These are phyloP conservation scores for Agrypnus murinus DNA, from an alignment of 2,888 invertebrate genomes.

Conservation along the genomic window DNA sequence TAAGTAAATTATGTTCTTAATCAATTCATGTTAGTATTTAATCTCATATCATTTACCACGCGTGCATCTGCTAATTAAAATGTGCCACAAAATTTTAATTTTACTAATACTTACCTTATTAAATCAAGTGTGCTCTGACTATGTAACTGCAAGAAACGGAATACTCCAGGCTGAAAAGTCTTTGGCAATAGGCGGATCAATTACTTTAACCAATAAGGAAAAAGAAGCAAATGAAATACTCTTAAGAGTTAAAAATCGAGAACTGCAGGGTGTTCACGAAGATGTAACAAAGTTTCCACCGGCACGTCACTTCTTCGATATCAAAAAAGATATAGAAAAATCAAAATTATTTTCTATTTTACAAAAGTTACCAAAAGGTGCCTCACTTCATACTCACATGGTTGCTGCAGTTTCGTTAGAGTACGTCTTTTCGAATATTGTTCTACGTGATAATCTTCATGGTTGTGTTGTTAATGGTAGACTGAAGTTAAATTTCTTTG, in stretches of 20 bases:
- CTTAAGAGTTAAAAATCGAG: slow-evolving; percentile 52
- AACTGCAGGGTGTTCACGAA: slow-evolving; percentile 45
- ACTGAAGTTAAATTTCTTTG: slow-evolving; percentile 67
- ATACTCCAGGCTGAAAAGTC: slow-evolving; percentile 50
- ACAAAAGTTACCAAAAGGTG: slow-evolving; percentile 82
- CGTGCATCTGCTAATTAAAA: too few relatives aligned
- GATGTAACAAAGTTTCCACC: slow-evolving; percentile 72
- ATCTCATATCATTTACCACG: too few relatives aligned
- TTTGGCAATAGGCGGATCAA: slow-evolving; percentile 47
- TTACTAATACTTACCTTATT: not conserved
- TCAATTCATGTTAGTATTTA: too few relatives aligned
- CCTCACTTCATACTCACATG: slow-evolving; percentile 80
- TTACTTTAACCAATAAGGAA: slow-evolving; percentile 51
- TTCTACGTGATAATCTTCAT: slow-evolving; percentile 77
- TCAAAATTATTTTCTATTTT: slow-evolving; percentile 80
- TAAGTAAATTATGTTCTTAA: too few relatives aligned
- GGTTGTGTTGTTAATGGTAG: slow-evolving; percentile 65
- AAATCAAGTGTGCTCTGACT: slow-evolving; percentile 34
- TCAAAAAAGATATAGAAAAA: slow-evolving; percentile 73
- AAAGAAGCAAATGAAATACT: slow-evolving; percentile 51
- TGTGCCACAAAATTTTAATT: too few relatives aligned
- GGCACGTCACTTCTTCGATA: slow-evolving; percentile 77
- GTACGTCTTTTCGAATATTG: slow-evolving; percentile 76
- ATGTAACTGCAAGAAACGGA: slow-evolving; percentile 44
- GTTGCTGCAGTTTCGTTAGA: slow-evolving; percentile 78